Evolutionary conservation across 2,888 invertebrate genomes (phyloP).

Genomic region (Elgonia sp.): DNA sequence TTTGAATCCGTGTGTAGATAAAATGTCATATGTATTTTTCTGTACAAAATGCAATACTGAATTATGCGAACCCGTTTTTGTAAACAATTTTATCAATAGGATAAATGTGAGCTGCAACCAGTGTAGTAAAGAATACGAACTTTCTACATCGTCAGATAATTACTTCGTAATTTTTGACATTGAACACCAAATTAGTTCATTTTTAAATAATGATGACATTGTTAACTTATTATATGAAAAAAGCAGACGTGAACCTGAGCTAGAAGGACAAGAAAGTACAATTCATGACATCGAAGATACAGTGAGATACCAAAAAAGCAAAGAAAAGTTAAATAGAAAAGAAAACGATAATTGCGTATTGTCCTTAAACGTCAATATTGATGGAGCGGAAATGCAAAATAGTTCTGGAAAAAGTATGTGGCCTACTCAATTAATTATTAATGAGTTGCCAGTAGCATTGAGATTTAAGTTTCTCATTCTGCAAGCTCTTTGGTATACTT

Average conservation of each 20-base stretch:
- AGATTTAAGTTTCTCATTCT: constrained; percentile 24
- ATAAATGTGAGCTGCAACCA: not conserved
- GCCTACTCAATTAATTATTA: constrained; percentile 38
- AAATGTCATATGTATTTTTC: constrained; percentile 28
- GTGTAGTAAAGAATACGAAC: constrained; percentile 21
- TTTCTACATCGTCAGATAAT: constrained; percentile 24
- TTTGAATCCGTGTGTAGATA: constrained; percentile 27
- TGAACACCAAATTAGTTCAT: constrained; percentile 28
- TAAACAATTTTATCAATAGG: not conserved
- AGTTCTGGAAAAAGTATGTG: constrained; percentile 40
- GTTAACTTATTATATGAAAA: constrained; percentile 1
- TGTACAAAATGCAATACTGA: constrained; percentile 16
- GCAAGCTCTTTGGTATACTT: constrained; percentile 33
- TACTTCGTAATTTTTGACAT: constrained; percentile 35
- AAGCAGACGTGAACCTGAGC: not conserved
- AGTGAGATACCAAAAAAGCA: constrained; percentile 3
- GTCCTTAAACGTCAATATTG: constrained; percentile 27
- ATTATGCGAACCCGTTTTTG: constrained; percentile 4
- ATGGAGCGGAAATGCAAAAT: constrained; percentile 36
- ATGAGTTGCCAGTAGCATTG: constrained; percentile 35
- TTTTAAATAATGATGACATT: constrained; percentile 22
- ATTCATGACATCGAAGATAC: constrained; percentile 30
- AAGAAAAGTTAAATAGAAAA: not conserved
- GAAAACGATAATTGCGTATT: constrained; percentile 4
- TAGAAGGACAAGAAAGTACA: not conserved